Base-by-base conservation (phyloP, 2,888 invertebrate species). In the Thalpophila matura region DNA sequence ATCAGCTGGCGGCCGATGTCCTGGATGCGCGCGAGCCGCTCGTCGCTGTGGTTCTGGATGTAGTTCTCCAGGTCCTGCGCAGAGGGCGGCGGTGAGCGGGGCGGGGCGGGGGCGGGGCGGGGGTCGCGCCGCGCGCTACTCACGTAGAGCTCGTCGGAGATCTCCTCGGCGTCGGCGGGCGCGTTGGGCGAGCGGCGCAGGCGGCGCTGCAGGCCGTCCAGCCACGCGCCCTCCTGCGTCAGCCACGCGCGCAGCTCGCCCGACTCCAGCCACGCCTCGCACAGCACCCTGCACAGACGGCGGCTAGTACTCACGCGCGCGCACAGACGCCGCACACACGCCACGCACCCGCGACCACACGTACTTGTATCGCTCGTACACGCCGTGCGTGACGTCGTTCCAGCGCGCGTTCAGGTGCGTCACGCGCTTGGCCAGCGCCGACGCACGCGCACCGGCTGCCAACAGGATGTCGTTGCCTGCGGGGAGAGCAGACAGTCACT, bases 101-200 rank as follows among this genome's bases (percentile, higher is more conserved):
- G n/a, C n/a, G n/a, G n/a, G n/a, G n/a, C n/a, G n/a, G n/a, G n/a
- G n/a, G n/a, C n/a, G n/a, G n/a, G n/a, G n/a, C 97, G 97, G 59
- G 96, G 96, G 7, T 7, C 5, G 27, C 2, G 6, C 9, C 5
- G 5, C 2, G 0, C 3, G 27, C 7, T 6, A 61, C 89, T 79
- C 42, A 91, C 92, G 79, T 98, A 98, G 38, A 99, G 96, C 86
- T 98, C 97, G 87, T 98, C 98, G 31, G 98, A 97, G 74, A 98
- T 97, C 93, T 99, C 98, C 94, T 99, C 99, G 1, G 98, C 98
- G 94, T 99, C 99, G 29, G 97, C 97, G 64, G 97, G 96, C 85
- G 95, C 95, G 81, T 96, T 95, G 2, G 97, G 96, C 38, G 97
- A 96, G 77, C 96, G 93, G 75, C 97, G 96, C 78, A 98, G 95